Evolutionary conservation across 2,888 invertebrate species (phyloP), one percentile per base, ranked within the genome.

Genomic region (Serripes groenlandicus): DNA sequence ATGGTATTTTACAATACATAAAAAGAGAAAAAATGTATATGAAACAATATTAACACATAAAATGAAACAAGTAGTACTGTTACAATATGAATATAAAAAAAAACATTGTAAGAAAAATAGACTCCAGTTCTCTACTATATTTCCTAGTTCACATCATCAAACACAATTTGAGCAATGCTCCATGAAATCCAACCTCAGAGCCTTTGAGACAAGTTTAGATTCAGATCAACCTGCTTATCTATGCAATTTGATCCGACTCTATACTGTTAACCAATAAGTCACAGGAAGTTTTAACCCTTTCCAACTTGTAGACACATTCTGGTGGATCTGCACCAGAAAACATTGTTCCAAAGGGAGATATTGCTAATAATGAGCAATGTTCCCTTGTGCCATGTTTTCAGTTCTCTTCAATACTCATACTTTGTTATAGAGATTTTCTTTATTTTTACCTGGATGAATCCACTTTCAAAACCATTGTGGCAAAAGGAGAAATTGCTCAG

Each of bases 1-100:
- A 66, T 66, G 66, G n/a, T 23, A 3, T 42, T 66, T 66, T 35
- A 66, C 66, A 66, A 66, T 66, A 66, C 37, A 42, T 66, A 66
- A 66, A 30, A 66, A 23, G 34, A 26, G 30, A 37, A 66, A 66
- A 37, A 66, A 66, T 42, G 35, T 28, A 66, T 66, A 66, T 35
- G 34, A 35, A 66, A 42, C 66, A 66, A 42, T 66, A 66, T 66
- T 42, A 66, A 42, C 66, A 26, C n/a, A 35, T 42, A 23, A 66
- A 66, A 42, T 23, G 42, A 28, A 66, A 66, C 42, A 66, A 26
- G 34, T 26, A 66, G 37, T 42, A 34, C n/a, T 35, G 21, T 66
- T 21, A 66, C 66, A 66, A 42, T 26, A 42, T 23, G 37, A 66
- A 42, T 66, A 42, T 23, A 66, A 66, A 42, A 21, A 9, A 21